These are phyloP conservation scores for Heterodera carotae DNA, from an alignment of 1,140 invertebrate species.

Conservation along the genomic window DNA sequence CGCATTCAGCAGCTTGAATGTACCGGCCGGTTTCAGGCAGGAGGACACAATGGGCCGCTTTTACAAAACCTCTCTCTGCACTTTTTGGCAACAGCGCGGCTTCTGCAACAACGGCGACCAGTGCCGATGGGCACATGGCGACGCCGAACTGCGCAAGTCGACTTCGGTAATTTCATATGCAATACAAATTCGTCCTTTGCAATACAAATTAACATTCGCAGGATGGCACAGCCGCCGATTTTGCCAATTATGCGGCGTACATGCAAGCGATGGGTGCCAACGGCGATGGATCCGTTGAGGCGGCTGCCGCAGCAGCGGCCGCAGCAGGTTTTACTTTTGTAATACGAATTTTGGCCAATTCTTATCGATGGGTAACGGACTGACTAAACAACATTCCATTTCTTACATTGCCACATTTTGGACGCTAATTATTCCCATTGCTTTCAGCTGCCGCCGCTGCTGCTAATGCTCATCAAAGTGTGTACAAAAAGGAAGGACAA, in stretches of 20 bases:
- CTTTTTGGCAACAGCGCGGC: constrained; percentile 31
- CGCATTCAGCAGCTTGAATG: background rate
- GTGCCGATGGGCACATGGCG: constrained; percentile 27
- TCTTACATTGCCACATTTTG: too few relatives aligned
- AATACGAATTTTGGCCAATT: background rate
- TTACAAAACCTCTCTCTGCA: constrained; percentile 23
- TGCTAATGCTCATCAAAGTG: background rate
- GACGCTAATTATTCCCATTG: background rate
- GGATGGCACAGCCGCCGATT: background rate
- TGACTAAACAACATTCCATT: too few relatives aligned
- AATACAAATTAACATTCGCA: too few relatives aligned
- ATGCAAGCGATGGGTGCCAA: background rate
- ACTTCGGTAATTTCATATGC: background rate
- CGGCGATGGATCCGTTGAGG: background rate
- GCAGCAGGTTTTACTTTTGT: background rate
- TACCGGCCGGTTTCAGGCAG: constrained; percentile 1
- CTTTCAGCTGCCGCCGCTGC: background rate
- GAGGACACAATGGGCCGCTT: constrained; percentile 7
- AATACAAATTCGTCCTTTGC: background rate
- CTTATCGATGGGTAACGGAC: too few relatives aligned
- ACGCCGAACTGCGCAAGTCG: constrained; percentile 1
- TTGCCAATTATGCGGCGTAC: constrained; percentile 7
- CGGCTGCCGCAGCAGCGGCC: background rate
- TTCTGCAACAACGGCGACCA: constrained; percentile 25
- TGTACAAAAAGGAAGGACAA: constrained; percentile 5